phyloP scores from a whole-genome alignment of 2,888 invertebrate genomes.

The Nomada hirtipes region DNA sequence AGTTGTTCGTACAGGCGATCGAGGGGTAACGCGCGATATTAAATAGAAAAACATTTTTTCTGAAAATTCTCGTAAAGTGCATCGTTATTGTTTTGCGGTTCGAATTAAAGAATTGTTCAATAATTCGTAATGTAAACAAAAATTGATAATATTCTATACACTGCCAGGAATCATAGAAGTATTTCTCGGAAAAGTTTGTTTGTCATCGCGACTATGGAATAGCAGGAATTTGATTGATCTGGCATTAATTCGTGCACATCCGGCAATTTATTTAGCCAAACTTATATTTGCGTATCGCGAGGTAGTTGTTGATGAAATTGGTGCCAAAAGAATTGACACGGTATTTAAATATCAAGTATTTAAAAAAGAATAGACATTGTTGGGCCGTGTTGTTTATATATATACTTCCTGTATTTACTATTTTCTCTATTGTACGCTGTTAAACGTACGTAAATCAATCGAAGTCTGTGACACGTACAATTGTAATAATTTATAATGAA shows the following conservation, averaged over 20 bases:
- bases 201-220: constrained; percentile 6
- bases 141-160: constrained; percentile 47
- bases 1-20: constrained; percentile 36
- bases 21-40: constrained; percentile 11
- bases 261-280: constrained; percentile 16
- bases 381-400: constrained; percentile 30
- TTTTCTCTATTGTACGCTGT: constrained; percentile 30
- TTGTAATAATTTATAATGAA: constrained; percentile 41
- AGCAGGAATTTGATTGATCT: constrained; percentile 28
- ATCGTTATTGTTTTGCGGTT: constrained; percentile 5
- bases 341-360: neutral
- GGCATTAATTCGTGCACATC: constrained; percentile 31
- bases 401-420: constrained; percentile 22
- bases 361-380: constrained; percentile 19
- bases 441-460: constrained; percentile 28
- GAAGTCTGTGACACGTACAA: constrained; percentile 25
- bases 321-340: constrained; percentile 55
- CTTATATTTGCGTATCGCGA: constrained; percentile 25
- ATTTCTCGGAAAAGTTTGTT: constrained; percentile 2
- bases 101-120: constrained; percentile 2
- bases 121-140: constrained; percentile 10
- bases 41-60: constrained; percentile 14
- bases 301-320: constrained; percentile 22
- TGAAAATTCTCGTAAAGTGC: constrained; percentile 23
- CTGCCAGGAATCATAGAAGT: constrained; percentile 54